A percentile compares a stretch with the other conserved stretches of the same genome.
These are phyloP conservation scores for Ochotona curzoniae DNA, from an alignment of 2,113 vertebrate species.

Conservation along the genomic window DNA sequence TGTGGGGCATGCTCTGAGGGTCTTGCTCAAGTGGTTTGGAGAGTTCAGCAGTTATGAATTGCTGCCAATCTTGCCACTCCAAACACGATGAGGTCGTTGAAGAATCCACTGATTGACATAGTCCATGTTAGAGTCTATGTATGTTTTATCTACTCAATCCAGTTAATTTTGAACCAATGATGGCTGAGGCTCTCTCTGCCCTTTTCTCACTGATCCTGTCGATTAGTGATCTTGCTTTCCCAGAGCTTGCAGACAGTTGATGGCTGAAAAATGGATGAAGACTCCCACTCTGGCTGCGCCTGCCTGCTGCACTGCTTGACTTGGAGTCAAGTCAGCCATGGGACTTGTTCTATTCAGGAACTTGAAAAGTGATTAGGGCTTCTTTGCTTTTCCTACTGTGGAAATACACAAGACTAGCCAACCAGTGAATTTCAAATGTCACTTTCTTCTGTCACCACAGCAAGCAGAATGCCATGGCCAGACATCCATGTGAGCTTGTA, in stretches of 20 bases:
- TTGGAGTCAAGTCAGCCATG: not conserved
- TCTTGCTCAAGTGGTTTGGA: too few relatives aligned
- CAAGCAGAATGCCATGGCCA: too few relatives aligned
- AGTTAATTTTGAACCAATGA: not conserved
- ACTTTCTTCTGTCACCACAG: too few relatives aligned
- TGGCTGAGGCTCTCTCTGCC: not conserved
- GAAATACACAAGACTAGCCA: too few relatives aligned
- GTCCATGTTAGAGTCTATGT: too few relatives aligned
- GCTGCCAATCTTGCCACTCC: too few relatives aligned
- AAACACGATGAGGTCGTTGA: too few relatives aligned
- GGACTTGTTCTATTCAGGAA: not conserved
- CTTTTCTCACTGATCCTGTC: not conserved
- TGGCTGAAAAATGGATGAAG: not conserved
- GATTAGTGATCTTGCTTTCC: not conserved
- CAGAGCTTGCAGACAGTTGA: not conserved
- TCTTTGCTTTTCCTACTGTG: not conserved
- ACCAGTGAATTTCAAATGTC: too few relatives aligned
- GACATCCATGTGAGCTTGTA: not conserved
- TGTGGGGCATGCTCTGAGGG: too few relatives aligned
- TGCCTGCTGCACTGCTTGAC: not conserved
- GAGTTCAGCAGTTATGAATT: too few relatives aligned
- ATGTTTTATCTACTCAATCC: not conserved
- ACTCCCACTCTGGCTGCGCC: not conserved
- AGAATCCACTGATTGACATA: too few relatives aligned
- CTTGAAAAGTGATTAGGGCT: not conserved